Percentiles rank a stretch among this genome's conserved stretches.
phyloP scores from a whole-genome alignment of 2,888 invertebrate genomes.

The Chaetogeoica ovagalla region DNA sequence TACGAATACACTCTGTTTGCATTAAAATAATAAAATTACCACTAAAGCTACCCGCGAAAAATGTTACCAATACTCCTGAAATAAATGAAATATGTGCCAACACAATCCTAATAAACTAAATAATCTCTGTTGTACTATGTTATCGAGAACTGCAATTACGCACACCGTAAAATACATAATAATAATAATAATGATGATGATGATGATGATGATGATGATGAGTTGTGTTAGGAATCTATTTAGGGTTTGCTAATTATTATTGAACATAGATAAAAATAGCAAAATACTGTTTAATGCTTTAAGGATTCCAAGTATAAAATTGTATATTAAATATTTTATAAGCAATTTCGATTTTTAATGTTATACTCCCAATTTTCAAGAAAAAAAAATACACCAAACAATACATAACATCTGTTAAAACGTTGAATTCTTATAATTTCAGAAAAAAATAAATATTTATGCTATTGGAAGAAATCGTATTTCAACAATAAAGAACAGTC shows the following conservation, averaged over 20 bases:
- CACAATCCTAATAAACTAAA: not conserved
- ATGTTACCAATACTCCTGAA: not conserved
- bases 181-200: too few relatives aligned
- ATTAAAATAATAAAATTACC: conserved; percentile 30
- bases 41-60: conserved; percentile 4
- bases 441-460: not conserved
- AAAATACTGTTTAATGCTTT: too few relatives aligned
- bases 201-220: too few relatives aligned
- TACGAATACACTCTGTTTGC: conserved; percentile 1
- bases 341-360: too few relatives aligned
- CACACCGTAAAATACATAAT: not conserved
- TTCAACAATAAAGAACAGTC: not conserved
- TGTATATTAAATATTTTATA: too few relatives aligned
- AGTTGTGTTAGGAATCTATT: too few relatives aligned
- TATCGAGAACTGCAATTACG: not conserved
- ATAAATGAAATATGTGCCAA: not conserved
- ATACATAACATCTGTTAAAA: conserved; percentile 17
- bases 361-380: too few relatives aligned
- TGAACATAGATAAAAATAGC: too few relatives aligned
- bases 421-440: not conserved
- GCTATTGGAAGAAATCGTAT: not conserved
- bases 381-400: not conserved
- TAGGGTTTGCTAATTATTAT: too few relatives aligned
- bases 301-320: too few relatives aligned
- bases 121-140: not conserved